phyloP scores from a whole-genome alignment of 2,797 vertebrate genomes.

The Galagoides demidoff region DNA sequence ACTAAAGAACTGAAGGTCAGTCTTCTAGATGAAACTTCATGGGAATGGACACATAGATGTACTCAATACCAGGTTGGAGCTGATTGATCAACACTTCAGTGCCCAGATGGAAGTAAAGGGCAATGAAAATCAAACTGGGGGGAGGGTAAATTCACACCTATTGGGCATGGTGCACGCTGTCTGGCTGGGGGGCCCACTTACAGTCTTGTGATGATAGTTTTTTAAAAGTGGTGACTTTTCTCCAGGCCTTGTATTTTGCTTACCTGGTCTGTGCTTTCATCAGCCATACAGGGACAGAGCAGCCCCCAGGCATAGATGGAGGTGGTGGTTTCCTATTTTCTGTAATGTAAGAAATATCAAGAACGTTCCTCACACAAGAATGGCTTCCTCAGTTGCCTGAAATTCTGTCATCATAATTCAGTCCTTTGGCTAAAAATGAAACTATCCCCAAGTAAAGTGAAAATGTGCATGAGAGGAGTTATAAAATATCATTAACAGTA shows the following conservation, averaged over 20 bases:
- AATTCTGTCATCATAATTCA: not conserved
- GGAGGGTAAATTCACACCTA: too few species aligned
- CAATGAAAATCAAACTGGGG: too few species aligned
- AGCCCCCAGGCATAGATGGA: not conserved
- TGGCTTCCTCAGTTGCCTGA: not conserved
- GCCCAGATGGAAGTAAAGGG: too few species aligned
- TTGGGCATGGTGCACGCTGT: too few species aligned
- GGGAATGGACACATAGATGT: too few species aligned
- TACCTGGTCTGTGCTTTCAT: not conserved
- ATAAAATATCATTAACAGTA: not conserved
- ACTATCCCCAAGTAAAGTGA: not conserved
- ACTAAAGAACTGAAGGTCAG: too few species aligned
- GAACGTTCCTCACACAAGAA: not conserved
- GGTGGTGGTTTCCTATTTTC: not conserved
- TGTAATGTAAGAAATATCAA: not conserved
- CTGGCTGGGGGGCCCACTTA: too few species aligned
- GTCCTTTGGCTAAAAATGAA: constrained; percentile 12
- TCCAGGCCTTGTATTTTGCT: not conserved
- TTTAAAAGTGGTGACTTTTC: not conserved
- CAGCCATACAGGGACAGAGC: not conserved
- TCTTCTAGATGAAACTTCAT: too few species aligned
- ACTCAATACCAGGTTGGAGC: too few species aligned
- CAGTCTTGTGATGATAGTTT: not conserved
- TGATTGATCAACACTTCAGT: too few species aligned
- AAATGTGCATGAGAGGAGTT: not conserved